Evolutionary conservation across 2,888 invertebrate species (phyloP).

Genomic region (Caenorhabditis plicata): DNA sequence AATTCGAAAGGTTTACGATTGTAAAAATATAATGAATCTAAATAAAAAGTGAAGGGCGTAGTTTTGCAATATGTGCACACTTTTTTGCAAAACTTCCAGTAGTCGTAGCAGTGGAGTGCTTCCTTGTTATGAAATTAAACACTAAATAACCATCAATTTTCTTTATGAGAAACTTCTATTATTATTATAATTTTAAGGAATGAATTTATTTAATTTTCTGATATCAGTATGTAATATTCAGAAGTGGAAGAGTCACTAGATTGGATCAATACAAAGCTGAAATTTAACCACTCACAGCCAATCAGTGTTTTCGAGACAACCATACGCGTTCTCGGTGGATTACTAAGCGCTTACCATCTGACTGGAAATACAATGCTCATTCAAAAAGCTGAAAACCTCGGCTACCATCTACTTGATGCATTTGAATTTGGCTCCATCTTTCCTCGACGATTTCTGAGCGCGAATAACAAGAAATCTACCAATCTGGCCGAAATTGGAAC

Average conservation of each 20-base stretch:
- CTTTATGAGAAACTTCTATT: too few relatives aligned
- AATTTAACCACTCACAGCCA: conserved; percentile 73
- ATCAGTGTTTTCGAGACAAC: conserved; percentile 63
- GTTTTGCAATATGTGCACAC: too few relatives aligned
- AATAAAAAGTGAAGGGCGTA: too few relatives aligned
- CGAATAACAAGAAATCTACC: too few relatives aligned
- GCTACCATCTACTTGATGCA: conserved; percentile 66
- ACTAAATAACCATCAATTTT: too few relatives aligned
- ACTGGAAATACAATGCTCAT: conserved; percentile 70
- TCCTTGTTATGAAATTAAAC: too few relatives aligned
- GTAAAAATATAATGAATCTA: too few relatives aligned
- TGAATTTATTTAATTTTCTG: not conserved
- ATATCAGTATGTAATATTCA: conserved; percentile 66
- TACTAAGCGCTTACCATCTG: conserved; percentile 87
- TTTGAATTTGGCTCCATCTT: conserved; percentile 87
- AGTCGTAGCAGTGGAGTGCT: too few relatives aligned
- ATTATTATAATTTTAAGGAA: not conserved
- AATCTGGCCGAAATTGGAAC: conserved; percentile 93
- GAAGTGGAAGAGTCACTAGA: conserved; percentile 83
- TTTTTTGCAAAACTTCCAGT: too few relatives aligned
- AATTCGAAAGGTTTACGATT: too few relatives aligned
- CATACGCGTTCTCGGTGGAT: conserved; percentile 70
- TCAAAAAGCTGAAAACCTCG: conserved; percentile 51
- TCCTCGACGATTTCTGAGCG: too few relatives aligned
- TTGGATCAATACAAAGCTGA: conserved; percentile 82